phyloP scores from a whole-genome alignment of 2,113 vertebrate species.

The Monopterus albus region DNA sequence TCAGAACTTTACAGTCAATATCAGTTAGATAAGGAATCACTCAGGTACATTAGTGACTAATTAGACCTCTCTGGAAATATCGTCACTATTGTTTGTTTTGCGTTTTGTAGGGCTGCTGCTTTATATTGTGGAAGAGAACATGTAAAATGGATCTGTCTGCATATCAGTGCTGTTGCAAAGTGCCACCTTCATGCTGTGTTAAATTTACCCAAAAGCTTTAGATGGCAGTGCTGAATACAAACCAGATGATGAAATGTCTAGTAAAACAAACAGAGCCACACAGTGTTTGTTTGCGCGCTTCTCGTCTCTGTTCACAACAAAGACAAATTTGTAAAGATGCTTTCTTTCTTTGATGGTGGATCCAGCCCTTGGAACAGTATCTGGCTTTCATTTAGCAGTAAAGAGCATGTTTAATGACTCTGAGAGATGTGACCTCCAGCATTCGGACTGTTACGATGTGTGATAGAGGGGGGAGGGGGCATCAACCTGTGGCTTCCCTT shows the following conservation, averaged over 20 bases:
- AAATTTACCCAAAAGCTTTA: slow-evolving; percentile 38
- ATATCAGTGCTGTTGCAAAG: slow-evolving; percentile 7
- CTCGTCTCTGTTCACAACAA: slow-evolving; percentile 27
- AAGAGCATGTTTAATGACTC: slow-evolving; percentile 23
- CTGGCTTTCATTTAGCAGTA: slow-evolving; percentile 15
- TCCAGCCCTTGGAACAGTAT: slow-evolving; percentile 1
- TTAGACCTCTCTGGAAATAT: not conserved
- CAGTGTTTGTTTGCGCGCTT: slow-evolving; percentile 41
- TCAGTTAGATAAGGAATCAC: not conserved
- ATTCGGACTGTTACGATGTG: slow-evolving; percentile 15
- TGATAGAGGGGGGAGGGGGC: not conserved
- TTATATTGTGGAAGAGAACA: not conserved
- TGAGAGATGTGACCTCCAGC: slow-evolving; percentile 53
- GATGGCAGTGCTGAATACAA: slow-evolving; percentile 37
- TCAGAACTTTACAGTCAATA: not conserved
- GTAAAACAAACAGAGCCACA: slow-evolving; percentile 46
- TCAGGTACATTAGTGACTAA: not conserved
- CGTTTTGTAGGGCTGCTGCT: not conserved
- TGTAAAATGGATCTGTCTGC: not conserved
- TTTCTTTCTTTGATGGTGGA: slow-evolving; percentile 39
- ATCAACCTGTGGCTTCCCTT: slow-evolving; percentile 38
- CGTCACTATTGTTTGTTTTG: not conserved
- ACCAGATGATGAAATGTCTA: slow-evolving; percentile 51
- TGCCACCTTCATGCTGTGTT: slow-evolving; percentile 13
- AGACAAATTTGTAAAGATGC: slow-evolving; percentile 51